A percentile compares a stretch with the other conserved stretches of the same genome.
Evolutionary conservation across 2,797 vertebrate species (phyloP).

Genomic region (Halcyon badia): DNA sequence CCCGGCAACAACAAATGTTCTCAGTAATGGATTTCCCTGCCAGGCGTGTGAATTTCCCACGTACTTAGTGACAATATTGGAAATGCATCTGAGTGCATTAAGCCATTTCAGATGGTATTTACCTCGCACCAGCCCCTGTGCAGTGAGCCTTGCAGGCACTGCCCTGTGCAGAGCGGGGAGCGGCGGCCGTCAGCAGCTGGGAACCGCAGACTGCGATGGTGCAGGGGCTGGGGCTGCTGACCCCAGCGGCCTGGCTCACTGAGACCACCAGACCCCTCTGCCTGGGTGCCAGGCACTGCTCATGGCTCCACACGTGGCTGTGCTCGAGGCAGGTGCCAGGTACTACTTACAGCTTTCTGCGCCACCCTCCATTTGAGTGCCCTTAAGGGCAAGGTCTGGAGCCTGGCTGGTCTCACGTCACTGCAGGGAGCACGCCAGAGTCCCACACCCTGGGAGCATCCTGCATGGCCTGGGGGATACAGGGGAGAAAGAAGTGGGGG

Average conservation of each 20-base stretch:
- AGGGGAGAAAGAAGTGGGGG: neutral
- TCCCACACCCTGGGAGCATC: neutral
- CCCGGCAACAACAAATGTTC: neutral
- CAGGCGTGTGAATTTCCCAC: neutral
- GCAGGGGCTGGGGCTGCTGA: neutral
- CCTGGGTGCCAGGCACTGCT: neutral
- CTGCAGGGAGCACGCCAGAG: neutral
- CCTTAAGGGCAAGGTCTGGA: neutral
- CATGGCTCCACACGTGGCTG: fast-evolving
- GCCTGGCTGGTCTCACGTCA: fast-evolving
- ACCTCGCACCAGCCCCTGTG: neutral
- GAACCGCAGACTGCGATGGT: fast-evolving
- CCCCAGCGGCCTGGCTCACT: neutral
- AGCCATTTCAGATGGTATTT: neutral
- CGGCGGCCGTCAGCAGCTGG: neutral
- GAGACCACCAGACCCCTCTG: neutral
- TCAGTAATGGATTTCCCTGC: neutral
- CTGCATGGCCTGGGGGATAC: fast-evolving
- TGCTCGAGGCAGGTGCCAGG: neutral
- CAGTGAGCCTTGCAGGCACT: neutral
- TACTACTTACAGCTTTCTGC: neutral
- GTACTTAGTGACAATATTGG: neutral
- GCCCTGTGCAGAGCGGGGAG: neutral
- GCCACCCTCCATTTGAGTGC: neutral
- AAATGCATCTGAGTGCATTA: neutral